Evolutionary conservation across 2,888 invertebrate species (phyloP), one percentile per base, ranked within the genome.

Genomic region (Caradrina clavipalpis): DNA sequence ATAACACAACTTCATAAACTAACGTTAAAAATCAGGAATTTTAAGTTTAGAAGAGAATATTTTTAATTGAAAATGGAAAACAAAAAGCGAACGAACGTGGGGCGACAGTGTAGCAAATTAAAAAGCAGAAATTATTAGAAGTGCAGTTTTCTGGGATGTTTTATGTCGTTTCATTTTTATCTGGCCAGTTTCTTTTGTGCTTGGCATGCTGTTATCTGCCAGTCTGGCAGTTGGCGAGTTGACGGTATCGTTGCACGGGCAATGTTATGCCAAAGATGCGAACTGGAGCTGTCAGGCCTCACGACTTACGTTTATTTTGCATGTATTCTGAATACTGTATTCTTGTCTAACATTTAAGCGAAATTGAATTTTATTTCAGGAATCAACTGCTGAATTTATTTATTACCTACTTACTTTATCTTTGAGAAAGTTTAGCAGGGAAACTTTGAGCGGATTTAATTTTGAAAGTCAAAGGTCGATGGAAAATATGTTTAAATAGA

Each of bases 111-210:
- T 80, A 83, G 83, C 81, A 88, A 91, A 89, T 89, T 88, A 88
- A 91, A 90, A 89, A 77, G 84, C 78, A 85, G 78, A 89, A 89
- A 89, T 87, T 87, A 87, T 86, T 87, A 85, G 83, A 83, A 86
- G 78, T 84, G 83, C 82, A 82, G 76, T 79, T 81, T 76, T 64
- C 78, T 61, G 65, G 69, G 62, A 61, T 72, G 80, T 81, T 88
- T 85, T 82, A 86, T 83, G 85, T 86, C 80, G 69, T 85, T 82
- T 71, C 74, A 84, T 87, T 90, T 88, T 87, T 90, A 89, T 88
- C 87, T 85, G 81, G 71, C 78, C 66, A 78, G 77, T 80, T 86
- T 83, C 80, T 81, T 83, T 89, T 88, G 80, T 88, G 82, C 80
- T 82, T 89, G 88, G 86, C 88, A 84, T 77, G 62, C 80, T 77